These are phyloP conservation scores for Dendropsophus ebraccatus DNA, from an alignment of 2,113 vertebrate genomes.

Conservation along the genomic window DNA sequence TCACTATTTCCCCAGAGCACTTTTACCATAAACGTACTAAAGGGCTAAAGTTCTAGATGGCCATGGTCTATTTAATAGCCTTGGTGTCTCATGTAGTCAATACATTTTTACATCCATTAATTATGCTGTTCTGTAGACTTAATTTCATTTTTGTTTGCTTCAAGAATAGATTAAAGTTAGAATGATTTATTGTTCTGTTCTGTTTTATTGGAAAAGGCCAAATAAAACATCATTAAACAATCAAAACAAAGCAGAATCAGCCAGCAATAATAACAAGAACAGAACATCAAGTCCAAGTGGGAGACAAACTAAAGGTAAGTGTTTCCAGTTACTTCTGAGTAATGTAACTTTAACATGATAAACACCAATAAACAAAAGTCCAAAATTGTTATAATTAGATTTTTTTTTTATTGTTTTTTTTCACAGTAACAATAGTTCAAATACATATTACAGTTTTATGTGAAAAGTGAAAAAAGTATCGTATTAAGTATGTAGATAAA, in stretches of 20 bases:
- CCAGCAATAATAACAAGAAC: constrained; percentile 80
- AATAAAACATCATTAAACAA: constrained; percentile 49
- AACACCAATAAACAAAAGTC: background rate
- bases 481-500: too few relatives aligned
- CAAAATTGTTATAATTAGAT: background rate
- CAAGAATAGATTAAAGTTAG: background rate
- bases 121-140: too few relatives aligned
- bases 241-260: constrained; percentile 78
- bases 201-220: constrained; percentile 6
- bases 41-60: too few relatives aligned
- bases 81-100: too few relatives aligned
- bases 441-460: background rate
- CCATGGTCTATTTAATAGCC: too few relatives aligned
- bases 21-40: too few relatives aligned
- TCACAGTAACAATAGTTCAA: background rate
- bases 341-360: background rate
- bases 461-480: too few relatives aligned
- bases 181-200: background rate
- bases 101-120: too few relatives aligned
- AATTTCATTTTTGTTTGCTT: background rate
- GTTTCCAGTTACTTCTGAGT: background rate
- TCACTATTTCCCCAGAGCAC: too few relatives aligned
- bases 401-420: background rate
- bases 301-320: constrained; percentile 85
- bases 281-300: constrained; percentile 78